A percentile compares a stretch with the other conserved stretches of the same genome.
phyloP scores from a whole-genome alignment of 2,888 invertebrate species.

The Melanotus villosus region DNA sequence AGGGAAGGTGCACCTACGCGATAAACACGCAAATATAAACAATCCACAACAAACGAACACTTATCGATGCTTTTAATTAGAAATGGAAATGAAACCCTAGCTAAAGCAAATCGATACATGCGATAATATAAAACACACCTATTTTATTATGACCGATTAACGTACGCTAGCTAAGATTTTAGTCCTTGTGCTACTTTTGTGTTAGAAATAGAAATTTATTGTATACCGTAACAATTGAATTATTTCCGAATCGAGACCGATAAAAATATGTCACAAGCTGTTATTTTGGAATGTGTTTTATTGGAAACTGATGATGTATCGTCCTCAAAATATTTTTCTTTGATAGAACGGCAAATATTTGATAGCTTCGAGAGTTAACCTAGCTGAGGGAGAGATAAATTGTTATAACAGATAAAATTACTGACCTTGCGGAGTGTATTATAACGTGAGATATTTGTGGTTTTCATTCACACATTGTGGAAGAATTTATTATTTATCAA shows the following conservation, averaged over 20 bases:
- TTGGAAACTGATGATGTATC: not conserved
- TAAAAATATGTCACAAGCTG: not conserved
- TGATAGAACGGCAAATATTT: constrained; percentile 5
- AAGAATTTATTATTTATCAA: no score
- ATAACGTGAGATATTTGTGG: no score
- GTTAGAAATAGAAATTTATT: not conserved
- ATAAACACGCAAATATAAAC: not conserved
- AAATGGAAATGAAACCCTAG: not conserved
- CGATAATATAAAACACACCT: constrained; percentile 8
- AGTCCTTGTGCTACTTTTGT: constrained; percentile 22
- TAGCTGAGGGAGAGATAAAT: no score
- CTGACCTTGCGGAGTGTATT: constrained; percentile 20
- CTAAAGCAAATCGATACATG: not conserved
- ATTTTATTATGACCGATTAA: constrained; percentile 1
- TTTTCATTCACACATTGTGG: no score
- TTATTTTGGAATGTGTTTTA: not conserved
- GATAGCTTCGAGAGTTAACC: not conserved
- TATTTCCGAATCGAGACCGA: not conserved
- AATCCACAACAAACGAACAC: not conserved
- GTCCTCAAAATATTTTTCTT: no score
- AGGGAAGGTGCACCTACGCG: not conserved
- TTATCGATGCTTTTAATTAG: not conserved
- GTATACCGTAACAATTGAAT: not conserved
- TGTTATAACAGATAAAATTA: not conserved
- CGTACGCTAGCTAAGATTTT: constrained; percentile 1